phyloP scores from a whole-genome alignment of 2,888 invertebrate species.

The Troides oblongomaculatus region DNA sequence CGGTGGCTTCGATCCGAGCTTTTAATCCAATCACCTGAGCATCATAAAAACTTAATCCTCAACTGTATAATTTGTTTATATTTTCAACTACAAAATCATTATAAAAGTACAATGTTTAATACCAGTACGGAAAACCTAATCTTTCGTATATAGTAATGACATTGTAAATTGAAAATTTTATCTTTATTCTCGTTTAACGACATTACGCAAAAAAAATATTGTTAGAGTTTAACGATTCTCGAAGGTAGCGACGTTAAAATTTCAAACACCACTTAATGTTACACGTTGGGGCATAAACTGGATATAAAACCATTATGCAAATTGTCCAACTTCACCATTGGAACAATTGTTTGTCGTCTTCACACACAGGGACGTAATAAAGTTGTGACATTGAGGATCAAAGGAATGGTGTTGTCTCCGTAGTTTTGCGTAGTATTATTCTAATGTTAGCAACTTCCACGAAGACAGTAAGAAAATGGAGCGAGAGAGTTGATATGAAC shows the following conservation, averaged over 20 bases:
- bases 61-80: background rate
- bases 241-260: slow-evolving; percentile 7
- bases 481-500: background rate
- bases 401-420: background rate
- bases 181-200: background rate
- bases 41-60: slow-evolving; percentile 1
- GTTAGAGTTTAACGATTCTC: background rate
- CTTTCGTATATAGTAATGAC: background rate
- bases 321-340: slow-evolving; percentile 53
- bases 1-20: slow-evolving; percentile 32
- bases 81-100: background rate
- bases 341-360: slow-evolving; percentile 57
- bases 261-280: slow-evolving; percentile 5
- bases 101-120: background rate
- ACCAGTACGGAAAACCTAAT: background rate
- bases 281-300: slow-evolving; percentile 19
- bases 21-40: background rate
- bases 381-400: slow-evolving; percentile 13
- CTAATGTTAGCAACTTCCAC: background rate
- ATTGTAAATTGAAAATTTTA: background rate
- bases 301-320: slow-evolving; percentile 71
- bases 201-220: background rate
- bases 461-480: background rate
- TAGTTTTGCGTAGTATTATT: slow-evolving; percentile 6
- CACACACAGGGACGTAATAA: slow-evolving; percentile 47